A percentile compares a stretch with the other conserved stretches of the same genome.
Evolutionary conservation across 2,797 vertebrate genomes (phyloP).

Genomic region (Apogon talboti): DNA sequence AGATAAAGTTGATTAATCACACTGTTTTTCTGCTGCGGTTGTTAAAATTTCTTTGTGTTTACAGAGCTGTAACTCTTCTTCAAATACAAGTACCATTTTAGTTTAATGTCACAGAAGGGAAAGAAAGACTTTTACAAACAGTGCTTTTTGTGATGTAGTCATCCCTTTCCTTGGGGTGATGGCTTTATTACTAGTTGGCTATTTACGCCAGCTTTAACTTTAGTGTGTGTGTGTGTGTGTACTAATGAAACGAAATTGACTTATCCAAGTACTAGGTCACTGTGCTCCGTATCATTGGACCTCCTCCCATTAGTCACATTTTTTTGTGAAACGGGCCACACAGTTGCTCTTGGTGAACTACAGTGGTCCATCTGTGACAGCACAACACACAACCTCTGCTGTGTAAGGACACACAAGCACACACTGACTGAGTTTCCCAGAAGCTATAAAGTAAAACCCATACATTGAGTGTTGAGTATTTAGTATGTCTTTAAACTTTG

Average conservation of each 20-base stretch:
- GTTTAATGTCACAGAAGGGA: background rate
- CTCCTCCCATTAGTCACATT: background rate
- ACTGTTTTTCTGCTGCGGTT: background rate
- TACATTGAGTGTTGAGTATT: background rate
- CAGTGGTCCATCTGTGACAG: slow-evolving; percentile 5
- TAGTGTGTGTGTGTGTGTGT: too few relatives aligned
- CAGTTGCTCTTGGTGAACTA: background rate
- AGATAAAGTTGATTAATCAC: slow-evolving; percentile 20
- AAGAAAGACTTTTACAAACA: slow-evolving; percentile 15
- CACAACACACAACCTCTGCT: slow-evolving; percentile 4
- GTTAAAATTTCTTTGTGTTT: slow-evolving; percentile 5
- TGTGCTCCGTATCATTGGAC: background rate
- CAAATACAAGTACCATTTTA: slow-evolving; percentile 4
- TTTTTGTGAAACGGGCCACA: background rate
- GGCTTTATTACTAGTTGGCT: background rate
- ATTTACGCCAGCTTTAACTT: background rate
- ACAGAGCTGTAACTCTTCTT: background rate
- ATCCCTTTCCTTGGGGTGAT: background rate
- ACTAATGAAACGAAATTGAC: too few relatives aligned
- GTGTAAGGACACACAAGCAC: slow-evolving; percentile 2
- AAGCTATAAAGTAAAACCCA: slow-evolving; percentile 1
- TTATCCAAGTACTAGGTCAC: background rate
- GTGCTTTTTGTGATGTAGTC: slow-evolving; percentile 10
- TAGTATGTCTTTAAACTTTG: background rate
- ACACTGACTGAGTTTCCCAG: too few relatives aligned